Percentiles rank a stretch among this genome's conserved stretches.
Conservation (phyloP, 2,888 invertebrate genomes). For the Watsonalla cultraria region DNA sequence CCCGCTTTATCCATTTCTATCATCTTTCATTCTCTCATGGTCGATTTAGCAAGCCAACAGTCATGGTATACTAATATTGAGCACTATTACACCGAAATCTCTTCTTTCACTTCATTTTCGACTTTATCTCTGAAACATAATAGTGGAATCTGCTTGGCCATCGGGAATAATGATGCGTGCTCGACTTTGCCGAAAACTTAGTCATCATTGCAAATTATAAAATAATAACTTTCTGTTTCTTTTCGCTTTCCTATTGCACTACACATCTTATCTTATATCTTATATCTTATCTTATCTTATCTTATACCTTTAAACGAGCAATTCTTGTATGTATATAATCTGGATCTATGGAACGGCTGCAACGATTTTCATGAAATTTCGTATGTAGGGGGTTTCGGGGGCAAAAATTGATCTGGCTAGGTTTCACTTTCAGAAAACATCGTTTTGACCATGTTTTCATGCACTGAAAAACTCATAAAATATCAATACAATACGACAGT, state of each 20-base stretch:
- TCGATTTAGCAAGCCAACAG: slow-evolving; percentile 10
- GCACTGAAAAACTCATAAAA: no score
- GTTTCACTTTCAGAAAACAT: no score
- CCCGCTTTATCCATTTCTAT: slow-evolving; percentile 8
- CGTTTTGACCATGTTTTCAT: no score
- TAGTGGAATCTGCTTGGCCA: neutral
- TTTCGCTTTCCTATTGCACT: slow-evolving; percentile 42
- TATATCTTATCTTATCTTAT: no score
- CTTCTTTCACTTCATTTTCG: neutral
- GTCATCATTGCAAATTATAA: slow-evolving; percentile 46
- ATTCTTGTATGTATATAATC: no score
- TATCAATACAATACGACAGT: no score
- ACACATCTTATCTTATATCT: slow-evolving; percentile 2
- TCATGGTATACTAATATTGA: neutral
- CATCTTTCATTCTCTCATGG: slow-evolving; percentile 14
- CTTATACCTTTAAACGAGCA: no score
- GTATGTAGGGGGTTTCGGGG: no score
- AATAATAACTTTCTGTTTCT: slow-evolving; percentile 45
- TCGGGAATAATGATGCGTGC: neutral
- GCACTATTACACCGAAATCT: slow-evolving; percentile 1
- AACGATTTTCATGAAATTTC: no score
- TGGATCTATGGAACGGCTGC: no score
- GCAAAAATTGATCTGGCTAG: no score
- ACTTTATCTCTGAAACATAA: slow-evolving; percentile 2
- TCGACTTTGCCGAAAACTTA: slow-evolving; percentile 22